phyloP scores from a whole-genome alignment of 2,113 vertebrate species.

The Lates calcarifer region DNA sequence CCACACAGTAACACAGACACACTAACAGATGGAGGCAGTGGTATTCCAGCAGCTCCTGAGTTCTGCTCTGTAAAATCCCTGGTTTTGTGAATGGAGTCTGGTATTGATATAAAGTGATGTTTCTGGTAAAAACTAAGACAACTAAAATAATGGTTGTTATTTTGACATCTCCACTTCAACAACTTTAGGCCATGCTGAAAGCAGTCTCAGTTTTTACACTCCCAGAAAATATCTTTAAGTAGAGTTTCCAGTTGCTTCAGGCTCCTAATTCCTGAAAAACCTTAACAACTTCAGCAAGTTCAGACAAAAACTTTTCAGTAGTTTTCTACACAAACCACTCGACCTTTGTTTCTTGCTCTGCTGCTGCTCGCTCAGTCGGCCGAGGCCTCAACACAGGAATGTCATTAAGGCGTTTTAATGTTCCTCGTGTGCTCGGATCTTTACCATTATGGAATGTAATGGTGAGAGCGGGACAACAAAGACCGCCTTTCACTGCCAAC shows the following conservation, averaged over 20 bases:
- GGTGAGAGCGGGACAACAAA: slow-evolving; percentile 41
- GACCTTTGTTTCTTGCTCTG: neutral
- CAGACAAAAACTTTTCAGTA: neutral
- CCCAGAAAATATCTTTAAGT: neutral
- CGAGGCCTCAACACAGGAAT: slow-evolving; percentile 40
- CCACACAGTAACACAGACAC: too few species aligned
- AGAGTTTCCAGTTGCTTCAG: neutral
- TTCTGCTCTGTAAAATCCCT: too few species aligned
- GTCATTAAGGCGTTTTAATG: slow-evolving; percentile 55
- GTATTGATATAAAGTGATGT: too few species aligned
- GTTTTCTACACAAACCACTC: neutral
- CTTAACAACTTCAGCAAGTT: neutral
- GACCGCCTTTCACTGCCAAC: slow-evolving; percentile 34
- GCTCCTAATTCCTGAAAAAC: slow-evolving; percentile 4
- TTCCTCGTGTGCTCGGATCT: slow-evolving; percentile 26
- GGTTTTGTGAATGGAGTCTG: too few species aligned
- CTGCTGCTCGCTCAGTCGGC: neutral
- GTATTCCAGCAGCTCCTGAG: too few species aligned
- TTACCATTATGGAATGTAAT: slow-evolving; percentile 57
- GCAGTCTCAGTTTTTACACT: neutral
- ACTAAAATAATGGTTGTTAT: too few species aligned
- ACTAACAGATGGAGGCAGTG: too few species aligned
- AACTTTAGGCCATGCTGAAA: too few species aligned
- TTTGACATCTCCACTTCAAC: too few species aligned
- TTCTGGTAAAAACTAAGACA: too few species aligned